Evolutionary conservation across 1,140 invertebrate species (phyloP), one percentile per base, ranked within the genome.

Genomic region (Drosophila subobscura): DNA sequence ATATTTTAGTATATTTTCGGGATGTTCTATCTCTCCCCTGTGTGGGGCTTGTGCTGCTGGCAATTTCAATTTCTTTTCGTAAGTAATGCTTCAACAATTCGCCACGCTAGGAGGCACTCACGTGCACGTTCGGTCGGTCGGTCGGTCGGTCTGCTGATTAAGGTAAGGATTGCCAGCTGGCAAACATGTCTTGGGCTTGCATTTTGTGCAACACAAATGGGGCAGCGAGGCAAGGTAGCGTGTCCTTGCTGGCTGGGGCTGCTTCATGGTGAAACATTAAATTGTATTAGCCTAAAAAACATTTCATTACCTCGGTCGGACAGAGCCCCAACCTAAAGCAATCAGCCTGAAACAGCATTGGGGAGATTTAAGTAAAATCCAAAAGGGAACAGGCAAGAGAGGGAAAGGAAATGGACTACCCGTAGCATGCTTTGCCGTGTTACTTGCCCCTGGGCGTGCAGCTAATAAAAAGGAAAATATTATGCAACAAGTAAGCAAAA

Each of bases 381-480:
- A 46, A 12, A 4, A 12, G 46, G 23, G 20, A 29, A 55, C 46
- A 53, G 22, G 20, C 25, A 54, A n/a, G 2, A 12, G 27, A 25
- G 5, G 22, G 12, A 8, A 12, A 6, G n/a, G 50, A 22, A n/a
- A 4, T n/a, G 20, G 23, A 23, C 6, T 51, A 20, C 50, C 14
- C 12, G 46, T 67, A 51, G 68, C 60, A 74, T 74, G 53, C 72
- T 75, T 66, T 74, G 58, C 60, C 44, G 53, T 57, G 60, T 65
- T 75, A 41, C 53, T 57, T 58, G 44, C 56, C 55, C 51, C 41
- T 20, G 33, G 54, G 53, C 64, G 52, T 56, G 60, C 45, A 71
- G 75, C 79, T 86, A 85, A 86, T 85, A 85, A 85, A 84, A 88
- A 68, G 65, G 74, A 78, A 86, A 81, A 86, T 86, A 83, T 86